Conservation (phyloP, 2,888 invertebrate genomes). For the Platerodrilus igneus region DNA sequence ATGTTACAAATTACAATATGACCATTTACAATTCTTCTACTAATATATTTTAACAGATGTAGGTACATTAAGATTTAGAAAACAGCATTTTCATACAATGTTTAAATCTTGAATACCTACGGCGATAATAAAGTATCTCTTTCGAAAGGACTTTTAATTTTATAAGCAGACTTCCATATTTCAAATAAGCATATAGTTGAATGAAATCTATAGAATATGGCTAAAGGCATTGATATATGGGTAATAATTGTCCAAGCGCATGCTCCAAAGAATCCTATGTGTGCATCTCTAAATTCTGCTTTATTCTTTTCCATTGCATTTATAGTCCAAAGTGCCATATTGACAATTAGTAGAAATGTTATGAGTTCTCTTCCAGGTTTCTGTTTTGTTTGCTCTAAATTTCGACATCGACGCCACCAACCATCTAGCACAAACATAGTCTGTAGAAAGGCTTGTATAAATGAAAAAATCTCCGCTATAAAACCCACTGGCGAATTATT, state of each 20-base stretch:
- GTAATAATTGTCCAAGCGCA: constrained; percentile 92
- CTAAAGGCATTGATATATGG: constrained; percentile 82
- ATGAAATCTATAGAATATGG: constrained; percentile 87
- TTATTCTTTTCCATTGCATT: constrained; percentile 81
- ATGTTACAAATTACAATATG: no score
- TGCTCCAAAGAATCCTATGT: constrained; percentile 75
- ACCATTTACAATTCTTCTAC: no score
- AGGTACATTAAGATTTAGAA: no score
- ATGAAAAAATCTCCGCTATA: constrained; percentile 67
- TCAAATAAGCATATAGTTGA: constrained; percentile 89
- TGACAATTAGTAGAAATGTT: constrained; percentile 74
- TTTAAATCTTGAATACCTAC: no score
- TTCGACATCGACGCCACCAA: constrained; percentile 70
- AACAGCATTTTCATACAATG: no score
- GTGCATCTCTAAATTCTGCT: constrained; percentile 77
- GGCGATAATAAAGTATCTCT: constrained; percentile 13
- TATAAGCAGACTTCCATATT: constrained; percentile 88
- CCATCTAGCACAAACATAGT: constrained; percentile 73
- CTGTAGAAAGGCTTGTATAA: constrained; percentile 75
- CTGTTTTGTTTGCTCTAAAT: constrained; percentile 62
- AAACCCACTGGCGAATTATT: constrained; percentile 52
- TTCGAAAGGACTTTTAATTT: constrained; percentile 52
- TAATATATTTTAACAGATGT: no score
- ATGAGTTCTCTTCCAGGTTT: constrained; percentile 84
- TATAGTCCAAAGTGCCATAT: constrained; percentile 83